Evolutionary conservation across 2,888 invertebrate genomes (phyloP), one percentile per base, ranked within the genome.

Genomic region (Drosophila leonis): DNA sequence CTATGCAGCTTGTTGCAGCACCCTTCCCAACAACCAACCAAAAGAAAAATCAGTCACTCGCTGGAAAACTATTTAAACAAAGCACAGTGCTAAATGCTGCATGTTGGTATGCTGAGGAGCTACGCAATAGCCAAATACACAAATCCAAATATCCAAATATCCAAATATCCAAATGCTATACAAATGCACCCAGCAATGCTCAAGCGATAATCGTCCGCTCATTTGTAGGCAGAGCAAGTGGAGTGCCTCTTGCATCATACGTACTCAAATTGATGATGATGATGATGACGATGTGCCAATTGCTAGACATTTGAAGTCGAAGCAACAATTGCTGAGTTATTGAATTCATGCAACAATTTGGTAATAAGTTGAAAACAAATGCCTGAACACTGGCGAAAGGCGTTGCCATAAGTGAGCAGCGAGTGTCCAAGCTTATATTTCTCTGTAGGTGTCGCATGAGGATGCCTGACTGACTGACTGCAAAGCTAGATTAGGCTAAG

Each of bases 201-300:
- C 48, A 35, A 52, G 71, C 75, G 61, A 79, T 84, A 73, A 84
- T 82, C 79, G 75, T 62, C 52, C 59, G 72, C 75, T 79, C 82
- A 84, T 84, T 84, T 71, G 82, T 82, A 82, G 82, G 84, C 85
- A 82, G 79, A 20, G 72, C 69, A 79, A 79, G 82, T 79, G 75
- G 56, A 84, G 70, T 80, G 62, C 39, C 42, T 78, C 71, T 81
- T 81, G 83, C 81, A 81, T 78, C 81, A 81, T 65, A 70, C 74
- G 71, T 74, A 81, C 83, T 83, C 61, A 83, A 81, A 81, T 77
- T 77, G 78, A 83, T 80, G 82, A 72, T 82, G 79, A 75, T 60
- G 80, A 74, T 82, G 79, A 67, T 56, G 80, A 54, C 78, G 83
- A 83, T 80, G 80, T 80, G 83, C 80, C 80, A 81, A 81, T 83